Evolutionary conservation across 1,140 invertebrate species (phyloP), one percentile per base, ranked within the genome.

Genomic region (Diorhabda sublineata): DNA sequence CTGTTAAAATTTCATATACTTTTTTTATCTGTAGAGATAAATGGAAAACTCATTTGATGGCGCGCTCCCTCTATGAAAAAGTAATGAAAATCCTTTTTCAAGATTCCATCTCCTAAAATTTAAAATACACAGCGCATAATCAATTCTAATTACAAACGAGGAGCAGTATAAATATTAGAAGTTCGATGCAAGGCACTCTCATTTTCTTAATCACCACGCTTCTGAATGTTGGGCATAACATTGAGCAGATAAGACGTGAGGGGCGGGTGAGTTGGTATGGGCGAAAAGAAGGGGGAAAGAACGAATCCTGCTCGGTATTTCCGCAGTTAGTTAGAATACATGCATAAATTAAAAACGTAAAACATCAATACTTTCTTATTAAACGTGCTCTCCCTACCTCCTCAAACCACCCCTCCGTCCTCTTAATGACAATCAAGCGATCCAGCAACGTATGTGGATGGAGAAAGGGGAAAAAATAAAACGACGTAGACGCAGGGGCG

Each of bases 311-410:
- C 64, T 52, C 41, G 44, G 64, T 52, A 69, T 64, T 68, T 71
- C 72, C 74, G 73, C 71, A 69, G 72, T 74, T 74, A 74, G 73
- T 75, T 77, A 76, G 78, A 77, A 77, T 79, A 77, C 76, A 75
- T 79, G 74, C 78, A 79, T 65, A 65, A 65, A 65, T 78, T 78
- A 79, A 80, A 79, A 79, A 78, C 79, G 79, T 65, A 65, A 65
- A 79, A 79, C 79, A 80, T 80, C 79, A 80, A 80, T 80, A 80
- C 79, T 80, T 80, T 76, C 79, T 80, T 80, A 80, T 80, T 80
- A 80, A 80, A 79, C 79, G 76, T 77, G 78, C 26, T 26, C 26
- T 26, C 26, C 26, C 26, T 26, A 26, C 26, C 26, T 26, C 26
- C 26, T 26, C 26, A 26, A 26, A 76, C 77, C 59, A 4, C 59